Base-by-base conservation (phyloP, 2,888 invertebrate genomes). In the Heteromyza rotundicornis region DNA sequence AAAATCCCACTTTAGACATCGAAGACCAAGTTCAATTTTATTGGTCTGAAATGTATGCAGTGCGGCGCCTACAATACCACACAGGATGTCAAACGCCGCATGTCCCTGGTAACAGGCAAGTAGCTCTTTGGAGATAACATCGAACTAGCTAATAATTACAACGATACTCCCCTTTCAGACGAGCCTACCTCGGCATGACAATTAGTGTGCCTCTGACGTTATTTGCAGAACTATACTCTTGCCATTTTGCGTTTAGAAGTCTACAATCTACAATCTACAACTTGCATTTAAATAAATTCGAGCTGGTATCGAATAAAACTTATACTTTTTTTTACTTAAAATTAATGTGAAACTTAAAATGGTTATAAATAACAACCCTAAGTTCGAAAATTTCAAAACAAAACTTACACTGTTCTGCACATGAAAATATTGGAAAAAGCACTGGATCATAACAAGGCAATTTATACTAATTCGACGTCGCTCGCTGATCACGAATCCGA, bases 41-140 rank as follows among this genome's bases (percentile, higher is more conserved):
- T 95, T 27, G 95, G 95, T 1, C 84, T 94, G 61, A 95, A 95
- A 81, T 96, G 95, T 80, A 85, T 86, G 49, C 88, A 90, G 69
- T 95, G 95, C 79, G 94, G 93, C n/a, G 94, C 93, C 1, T 95
- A 95, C 82, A 95, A 95, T 81, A 95, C 95, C 1, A 92, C 92
- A 73, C 89, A 91, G 75, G 90, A 91, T 49, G 76, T 81, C 2
- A 82, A 82, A 63, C 77, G 82, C 62, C 79, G 81, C 49, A 73
- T 79, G 64, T 80, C 79, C 7, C 70, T 81, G 68, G 80, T 75
- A 55, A 75, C 75, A 67, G 72, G 72, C 70, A 57, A 17, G 40
- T 40, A 22, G 12, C 40, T 14, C 40, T n/a, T 3, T n/a, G n/a
- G 7, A 32, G 5, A 5, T 8, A 12, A 32, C 12, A 40, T 40